phyloP scores from a whole-genome alignment of 2,113 vertebrate species.

The Perca schrenkii region DNA sequence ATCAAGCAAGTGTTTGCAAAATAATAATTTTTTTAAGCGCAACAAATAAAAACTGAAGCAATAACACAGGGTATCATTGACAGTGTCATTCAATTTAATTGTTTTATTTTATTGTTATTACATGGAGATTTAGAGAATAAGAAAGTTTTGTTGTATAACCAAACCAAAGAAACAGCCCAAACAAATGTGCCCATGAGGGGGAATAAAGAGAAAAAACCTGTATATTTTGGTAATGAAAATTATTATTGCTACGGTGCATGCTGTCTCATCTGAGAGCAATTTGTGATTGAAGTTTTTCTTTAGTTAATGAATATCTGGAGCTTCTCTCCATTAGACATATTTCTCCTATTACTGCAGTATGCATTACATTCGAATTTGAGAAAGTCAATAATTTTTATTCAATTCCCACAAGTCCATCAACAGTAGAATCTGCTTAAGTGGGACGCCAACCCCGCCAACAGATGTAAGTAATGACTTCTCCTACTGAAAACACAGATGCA shows the following conservation, averaged over 20 bases:
- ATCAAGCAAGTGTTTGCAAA: neutral
- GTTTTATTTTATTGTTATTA: neutral
- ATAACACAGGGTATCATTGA: slow-evolving; percentile 18
- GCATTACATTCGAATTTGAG: slow-evolving; percentile 50
- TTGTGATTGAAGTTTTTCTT: slow-evolving; percentile 52
- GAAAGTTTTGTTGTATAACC: slow-evolving; percentile 13
- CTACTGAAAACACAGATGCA: slow-evolving; percentile 59
- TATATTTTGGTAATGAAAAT: slow-evolving; percentile 47
- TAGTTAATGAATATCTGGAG: slow-evolving; percentile 44
- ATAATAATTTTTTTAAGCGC: neutral
- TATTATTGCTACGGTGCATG: slow-evolving; percentile 39
- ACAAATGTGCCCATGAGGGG: slow-evolving; percentile 17
- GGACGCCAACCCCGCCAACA: slow-evolving; percentile 31
- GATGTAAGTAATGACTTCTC: slow-evolving; percentile 75
- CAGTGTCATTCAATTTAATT: neutral
- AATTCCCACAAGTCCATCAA: slow-evolving; percentile 60
- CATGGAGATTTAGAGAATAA: neutral
- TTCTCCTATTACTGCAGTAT: slow-evolving; percentile 41
- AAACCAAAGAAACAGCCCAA: slow-evolving; percentile 14
- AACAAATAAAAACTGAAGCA: neutral
- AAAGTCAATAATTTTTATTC: slow-evolving; percentile 63
- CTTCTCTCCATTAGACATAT: slow-evolving; percentile 52
- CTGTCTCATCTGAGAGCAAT: slow-evolving; percentile 49
- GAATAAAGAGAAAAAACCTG: slow-evolving; percentile 25
- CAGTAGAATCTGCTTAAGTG: slow-evolving; percentile 57